Percentiles rank a stretch among this genome's conserved stretches.
Conservation (phyloP, 2,797 vertebrate genomes). For the Myotis findleyi region DNA sequence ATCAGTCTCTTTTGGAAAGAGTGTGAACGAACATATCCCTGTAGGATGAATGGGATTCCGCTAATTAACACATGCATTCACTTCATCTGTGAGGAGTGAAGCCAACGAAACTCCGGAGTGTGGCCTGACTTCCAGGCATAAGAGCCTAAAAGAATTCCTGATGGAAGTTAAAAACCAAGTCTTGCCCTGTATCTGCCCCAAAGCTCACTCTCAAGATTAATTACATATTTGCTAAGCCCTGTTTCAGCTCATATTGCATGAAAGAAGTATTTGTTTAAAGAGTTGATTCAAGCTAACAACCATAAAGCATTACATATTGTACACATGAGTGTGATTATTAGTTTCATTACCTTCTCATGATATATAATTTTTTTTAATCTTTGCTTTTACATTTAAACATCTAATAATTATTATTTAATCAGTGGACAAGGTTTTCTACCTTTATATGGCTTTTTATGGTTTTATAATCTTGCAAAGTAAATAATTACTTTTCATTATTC, state of each 20-base stretch:
- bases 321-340: background rate
- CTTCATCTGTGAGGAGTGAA: background rate
- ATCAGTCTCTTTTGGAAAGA: background rate
- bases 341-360: background rate
- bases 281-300: background rate
- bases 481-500: constrained; percentile 5
- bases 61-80: background rate
- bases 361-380: background rate
- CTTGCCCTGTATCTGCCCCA: background rate
- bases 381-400: background rate
- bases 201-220: constrained; percentile 37
- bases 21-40: background rate
- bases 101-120: background rate
- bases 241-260: background rate
- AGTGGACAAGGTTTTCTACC: background rate
- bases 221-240: background rate
- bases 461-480: background rate
- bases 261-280: constrained; percentile 24
- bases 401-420: background rate
- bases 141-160: constrained; percentile 13
- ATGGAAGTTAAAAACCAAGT: constrained; percentile 14
- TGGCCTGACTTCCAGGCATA: constrained; percentile 5
- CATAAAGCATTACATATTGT: background rate
- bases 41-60: background rate
- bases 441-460: background rate